Conservation (phyloP, 2,797 vertebrate species). For the Catamblyrhynchus diadema region DNA sequence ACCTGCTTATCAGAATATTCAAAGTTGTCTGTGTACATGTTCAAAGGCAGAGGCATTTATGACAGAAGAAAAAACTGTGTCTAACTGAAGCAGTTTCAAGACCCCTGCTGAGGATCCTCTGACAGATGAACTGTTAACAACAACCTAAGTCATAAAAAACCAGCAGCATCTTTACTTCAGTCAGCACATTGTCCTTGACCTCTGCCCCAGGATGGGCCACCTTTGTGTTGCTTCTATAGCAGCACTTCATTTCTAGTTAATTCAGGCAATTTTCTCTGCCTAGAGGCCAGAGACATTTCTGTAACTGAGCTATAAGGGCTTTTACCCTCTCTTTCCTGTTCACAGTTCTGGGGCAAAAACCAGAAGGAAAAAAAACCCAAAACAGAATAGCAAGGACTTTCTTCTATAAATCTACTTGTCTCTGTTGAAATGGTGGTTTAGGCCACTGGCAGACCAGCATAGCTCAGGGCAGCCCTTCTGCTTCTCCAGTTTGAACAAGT, state of each 20-base stretch:
- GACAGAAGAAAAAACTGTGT: neutral
- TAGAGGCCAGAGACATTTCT: neutral
- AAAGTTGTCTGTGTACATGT: neutral
- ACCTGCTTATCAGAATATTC: neutral
- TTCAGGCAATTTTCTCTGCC: neutral
- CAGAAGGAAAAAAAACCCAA: neutral
- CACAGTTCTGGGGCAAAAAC: neutral
- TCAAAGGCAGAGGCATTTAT: neutral
- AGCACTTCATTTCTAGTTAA: neutral
- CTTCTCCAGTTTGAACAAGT: neutral
- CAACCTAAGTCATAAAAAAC: neutral
- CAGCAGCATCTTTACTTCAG: neutral
- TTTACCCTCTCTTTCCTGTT: neutral
- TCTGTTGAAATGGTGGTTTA: neutral
- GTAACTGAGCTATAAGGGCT: neutral
- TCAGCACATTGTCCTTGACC: neutral
- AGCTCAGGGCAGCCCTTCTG: neutral
- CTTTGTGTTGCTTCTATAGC: neutral
- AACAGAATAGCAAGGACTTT: neutral
- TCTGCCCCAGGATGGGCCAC: neutral
- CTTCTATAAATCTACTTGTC: neutral
- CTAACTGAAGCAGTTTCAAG: neutral
- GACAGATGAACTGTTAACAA: neutral
- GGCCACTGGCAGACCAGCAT: neutral
- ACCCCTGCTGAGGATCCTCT: neutral